Base-by-base conservation (phyloP, 2,888 invertebrate genomes). In the Monopis laevigella region DNA sequence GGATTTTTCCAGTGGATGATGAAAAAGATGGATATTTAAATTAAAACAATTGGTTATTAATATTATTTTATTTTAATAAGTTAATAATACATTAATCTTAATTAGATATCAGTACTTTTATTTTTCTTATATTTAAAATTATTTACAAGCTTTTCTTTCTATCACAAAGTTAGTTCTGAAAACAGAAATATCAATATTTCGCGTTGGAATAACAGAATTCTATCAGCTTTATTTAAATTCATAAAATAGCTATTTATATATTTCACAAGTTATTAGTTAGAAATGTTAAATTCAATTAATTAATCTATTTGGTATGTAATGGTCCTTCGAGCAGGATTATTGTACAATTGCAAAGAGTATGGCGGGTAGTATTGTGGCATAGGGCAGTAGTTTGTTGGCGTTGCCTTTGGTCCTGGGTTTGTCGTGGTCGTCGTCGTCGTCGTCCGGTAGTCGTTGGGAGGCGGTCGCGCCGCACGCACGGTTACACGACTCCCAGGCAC, bases 1-100 rank as follows among this genome's bases (percentile, higher is more conserved):
- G 85, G 83, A 26, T 86, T 91, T 55, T 92, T 93, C 55, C 92
- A 92, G 52, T 91, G 89, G 82, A 87, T 91, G 72, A 88, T 91
- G 60, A 82, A 80, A 45, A 88, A 89, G 64, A 73, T 92, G 56
- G 87, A 89, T 53, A 78, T 83, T 44, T 74, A 51, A 55, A 11
- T 42, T 35, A 46, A 45, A 48, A 44, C 43, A 18, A 36, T 12
- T 40, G 43, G 27, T 36, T 13, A 32, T 17, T 32, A 32, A 32
- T 17, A 17, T 28, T 40, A 24, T 32, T 17, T 32, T 32, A 30
- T 21, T 21, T 21, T 21, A 6, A 32, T 13, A 28, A 32, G 3
- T 17, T 32, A 32, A 32, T 17, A 17, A 32, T 17, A 32, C 4
- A 32, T 30, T 28, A 30, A 14, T 14, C 14, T 5, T 14, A 11